A percentile compares a stretch with the other conserved stretches of the same genome.
phyloP scores from a whole-genome alignment of 2,797 vertebrate species.

The Cuculus canorus region DNA sequence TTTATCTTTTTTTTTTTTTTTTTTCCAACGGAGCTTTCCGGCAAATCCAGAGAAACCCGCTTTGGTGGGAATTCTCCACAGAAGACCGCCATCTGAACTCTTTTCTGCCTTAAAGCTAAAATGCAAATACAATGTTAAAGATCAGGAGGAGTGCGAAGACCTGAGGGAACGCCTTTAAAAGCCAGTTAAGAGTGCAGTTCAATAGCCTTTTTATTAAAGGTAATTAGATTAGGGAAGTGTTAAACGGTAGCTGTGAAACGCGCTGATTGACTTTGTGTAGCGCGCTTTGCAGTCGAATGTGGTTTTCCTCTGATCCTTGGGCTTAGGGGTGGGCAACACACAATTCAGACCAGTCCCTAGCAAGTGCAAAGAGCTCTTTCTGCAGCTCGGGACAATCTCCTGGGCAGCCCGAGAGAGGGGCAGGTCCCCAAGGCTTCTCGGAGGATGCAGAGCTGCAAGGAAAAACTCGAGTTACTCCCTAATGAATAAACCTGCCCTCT shows the following conservation, averaged over 20 bases:
- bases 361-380: neutral
- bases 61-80: neutral
- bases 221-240: neutral
- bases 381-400: neutral
- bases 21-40: neutral
- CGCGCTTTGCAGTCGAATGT: fast-evolving
- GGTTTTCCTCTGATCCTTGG: fast-evolving
- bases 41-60: neutral
- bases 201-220: neutral
- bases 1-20: neutral
- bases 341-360: neutral
- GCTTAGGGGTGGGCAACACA: fast-evolving
- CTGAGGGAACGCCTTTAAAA: neutral
- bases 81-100: neutral
- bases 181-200: fast-evolving
- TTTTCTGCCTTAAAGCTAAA: neutral
- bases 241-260: neutral
- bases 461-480: neutral
- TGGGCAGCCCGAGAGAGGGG: fast-evolving
- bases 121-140: neutral
- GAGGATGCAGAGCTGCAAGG: neutral
- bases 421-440: neutral
- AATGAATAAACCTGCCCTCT: neutral
- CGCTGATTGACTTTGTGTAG: fast-evolving
- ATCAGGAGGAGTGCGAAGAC: neutral